Evolutionary conservation across 2,113 vertebrate genomes (phyloP).

Genomic region (Eira barbara): DNA sequence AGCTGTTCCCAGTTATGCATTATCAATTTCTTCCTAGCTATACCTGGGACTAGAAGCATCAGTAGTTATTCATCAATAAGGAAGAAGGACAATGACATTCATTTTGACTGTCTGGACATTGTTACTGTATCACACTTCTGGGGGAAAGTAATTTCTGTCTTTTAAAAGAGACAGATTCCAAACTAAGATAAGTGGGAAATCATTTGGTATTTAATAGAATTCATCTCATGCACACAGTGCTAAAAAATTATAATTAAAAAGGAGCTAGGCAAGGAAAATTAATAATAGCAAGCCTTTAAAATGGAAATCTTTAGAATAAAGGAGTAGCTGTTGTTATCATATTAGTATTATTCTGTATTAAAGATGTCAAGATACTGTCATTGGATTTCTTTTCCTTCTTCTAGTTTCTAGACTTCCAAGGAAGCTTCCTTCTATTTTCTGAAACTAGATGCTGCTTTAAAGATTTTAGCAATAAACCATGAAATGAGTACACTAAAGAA

Average conservation of each 20-base stretch:
- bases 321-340: neutral
- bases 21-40: neutral
- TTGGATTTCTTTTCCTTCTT: neutral
- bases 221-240: conserved; percentile 15
- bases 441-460: neutral
- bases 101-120: neutral
- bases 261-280: neutral
- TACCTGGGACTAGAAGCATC: neutral
- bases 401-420: neutral
- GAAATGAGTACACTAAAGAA: neutral
- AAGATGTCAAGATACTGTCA: neutral
- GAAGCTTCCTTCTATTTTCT: neutral
- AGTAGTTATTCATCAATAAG: conserved; percentile 6
- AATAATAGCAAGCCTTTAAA: conserved; percentile 34
- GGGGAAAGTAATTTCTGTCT: conserved; percentile 20
- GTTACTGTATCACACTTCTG: neutral
- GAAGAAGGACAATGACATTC: conserved; percentile 17
- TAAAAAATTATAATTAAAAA: conserved; percentile 53
- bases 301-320: conserved; percentile 44
- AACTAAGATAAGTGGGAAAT: conserved; percentile 38
- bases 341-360: conserved; percentile 18
- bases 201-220: conserved; percentile 51
- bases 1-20: neutral
- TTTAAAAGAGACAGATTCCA: conserved; percentile 32
- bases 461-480: conserved; percentile 38